A percentile compares a stretch with the other conserved stretches of the same genome.
Conservation (phyloP, 1,140 invertebrate species). For the Panonychus citri region DNA sequence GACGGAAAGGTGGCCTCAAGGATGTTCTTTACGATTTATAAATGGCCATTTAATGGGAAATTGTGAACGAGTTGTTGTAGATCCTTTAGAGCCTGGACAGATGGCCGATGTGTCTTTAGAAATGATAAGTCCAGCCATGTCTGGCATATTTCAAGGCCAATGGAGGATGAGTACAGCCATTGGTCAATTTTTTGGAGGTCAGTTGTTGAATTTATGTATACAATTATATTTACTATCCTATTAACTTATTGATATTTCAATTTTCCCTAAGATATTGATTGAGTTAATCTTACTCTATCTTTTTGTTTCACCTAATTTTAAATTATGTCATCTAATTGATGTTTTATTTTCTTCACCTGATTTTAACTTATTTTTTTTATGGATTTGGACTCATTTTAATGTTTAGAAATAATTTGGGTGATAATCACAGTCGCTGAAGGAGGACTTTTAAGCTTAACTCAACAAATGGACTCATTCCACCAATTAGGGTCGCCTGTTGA, state of each 20-base stretch:
- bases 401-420: slow-evolving; percentile 40
- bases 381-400: too few relatives aligned
- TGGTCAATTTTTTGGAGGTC: slow-evolving; percentile 61
- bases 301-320: too few relatives aligned
- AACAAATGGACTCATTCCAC: slow-evolving; percentile 36
- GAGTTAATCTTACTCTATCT: too few relatives aligned
- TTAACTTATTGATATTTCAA: too few relatives aligned
- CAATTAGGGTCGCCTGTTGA: slow-evolving; percentile 18
- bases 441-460: slow-evolving; percentile 39
- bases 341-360: neutral
- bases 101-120: slow-evolving; percentile 37
- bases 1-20: slow-evolving; percentile 46
- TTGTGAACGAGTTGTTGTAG: slow-evolving; percentile 32
- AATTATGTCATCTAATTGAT: too few relatives aligned
- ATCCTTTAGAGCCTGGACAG: slow-evolving; percentile 38
- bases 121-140: slow-evolving; percentile 38
- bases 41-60: slow-evolving; percentile 34
- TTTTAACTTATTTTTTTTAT: too few relatives aligned
- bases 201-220: neutral
- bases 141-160: slow-evolving; percentile 47
- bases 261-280: too few relatives aligned
- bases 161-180: slow-evolving; percentile 55
- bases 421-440: slow-evolving; percentile 39
- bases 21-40: slow-evolving; percentile 42
- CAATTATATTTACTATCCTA: too few relatives aligned